Evolutionary conservation across 2,113 vertebrate genomes (phyloP).

Genomic region (Serinus canaria): DNA sequence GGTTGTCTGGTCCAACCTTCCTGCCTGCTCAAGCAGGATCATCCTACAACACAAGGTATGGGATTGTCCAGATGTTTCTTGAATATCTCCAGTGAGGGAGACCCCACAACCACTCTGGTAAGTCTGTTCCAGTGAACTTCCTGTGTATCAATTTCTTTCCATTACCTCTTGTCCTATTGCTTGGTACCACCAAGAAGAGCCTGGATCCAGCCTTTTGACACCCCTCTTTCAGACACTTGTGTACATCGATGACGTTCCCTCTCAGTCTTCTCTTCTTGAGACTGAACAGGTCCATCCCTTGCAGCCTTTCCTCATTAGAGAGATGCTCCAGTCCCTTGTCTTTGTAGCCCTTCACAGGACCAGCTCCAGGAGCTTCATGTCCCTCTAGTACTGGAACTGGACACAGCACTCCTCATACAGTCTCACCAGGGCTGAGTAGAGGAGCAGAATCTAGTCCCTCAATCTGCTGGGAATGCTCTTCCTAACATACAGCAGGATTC

Average conservation of each 20-base stretch:
- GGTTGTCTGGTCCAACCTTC: neutral
- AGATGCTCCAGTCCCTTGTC: fast-evolving
- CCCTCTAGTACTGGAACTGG: neutral
- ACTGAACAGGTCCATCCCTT: neutral
- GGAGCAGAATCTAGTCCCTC: neutral
- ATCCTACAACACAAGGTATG: neutral
- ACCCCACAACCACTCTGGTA: neutral
- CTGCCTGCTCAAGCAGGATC: neutral
- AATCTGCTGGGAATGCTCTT: neutral
- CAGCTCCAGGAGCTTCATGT: neutral
- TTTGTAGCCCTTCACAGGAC: too few species aligned
- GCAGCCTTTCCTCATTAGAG: neutral
- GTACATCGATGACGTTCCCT: neutral
- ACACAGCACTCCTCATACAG: neutral
- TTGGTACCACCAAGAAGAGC: neutral
- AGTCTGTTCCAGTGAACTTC: neutral
- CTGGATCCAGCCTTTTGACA: neutral
- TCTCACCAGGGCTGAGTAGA: neutral
- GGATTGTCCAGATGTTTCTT: neutral
- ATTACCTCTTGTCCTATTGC: neutral
- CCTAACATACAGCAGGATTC: neutral
- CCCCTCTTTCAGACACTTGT: neutral
- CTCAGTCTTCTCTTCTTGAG: neutral
- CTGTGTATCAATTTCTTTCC: neutral
- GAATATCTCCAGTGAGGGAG: neutral